Evolutionary conservation across 2,888 invertebrate genomes (phyloP).

Genomic region (Zhuqinia jingwanae): DNA sequence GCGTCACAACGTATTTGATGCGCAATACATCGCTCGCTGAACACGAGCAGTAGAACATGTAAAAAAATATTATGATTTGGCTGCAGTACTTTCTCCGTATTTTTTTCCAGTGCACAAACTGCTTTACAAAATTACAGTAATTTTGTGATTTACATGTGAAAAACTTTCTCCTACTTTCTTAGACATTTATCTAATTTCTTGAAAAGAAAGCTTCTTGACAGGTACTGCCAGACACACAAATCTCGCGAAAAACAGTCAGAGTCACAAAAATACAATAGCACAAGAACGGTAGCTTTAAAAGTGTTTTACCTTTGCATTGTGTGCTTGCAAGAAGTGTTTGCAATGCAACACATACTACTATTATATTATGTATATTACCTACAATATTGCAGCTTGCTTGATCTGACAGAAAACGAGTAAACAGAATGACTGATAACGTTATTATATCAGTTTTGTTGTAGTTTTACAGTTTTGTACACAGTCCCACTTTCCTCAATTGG

Average conservation of each 20-base stretch:
- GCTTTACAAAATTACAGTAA: too few relatives aligned
- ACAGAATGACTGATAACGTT: constrained; percentile 34
- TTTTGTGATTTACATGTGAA: too few relatives aligned
- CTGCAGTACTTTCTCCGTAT: too few relatives aligned
- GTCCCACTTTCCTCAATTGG: constrained; percentile 17
- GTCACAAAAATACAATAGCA: background rate
- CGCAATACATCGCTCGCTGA: too few relatives aligned
- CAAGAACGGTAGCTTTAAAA: background rate
- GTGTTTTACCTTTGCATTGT: too few relatives aligned
- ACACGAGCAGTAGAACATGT: too few relatives aligned
- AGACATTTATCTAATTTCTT: background rate
- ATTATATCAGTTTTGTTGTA: background rate
- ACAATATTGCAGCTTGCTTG: background rate
- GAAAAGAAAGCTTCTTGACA: background rate
- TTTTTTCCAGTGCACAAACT: too few relatives aligned
- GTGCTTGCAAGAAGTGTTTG: background rate
- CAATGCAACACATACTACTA: too few relatives aligned
- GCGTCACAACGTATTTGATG: too few relatives aligned
- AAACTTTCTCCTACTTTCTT: constrained; percentile 13
- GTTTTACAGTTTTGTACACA: background rate
- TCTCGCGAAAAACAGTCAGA: too few relatives aligned
- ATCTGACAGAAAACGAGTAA: background rate
- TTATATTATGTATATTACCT: too few relatives aligned
- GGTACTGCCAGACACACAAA: constrained; percentile 9
- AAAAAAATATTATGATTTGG: too few relatives aligned